These are phyloP conservation scores for Mus minutoides DNA, from an alignment of 2,797 vertebrate species.

Conservation along the genomic window DNA sequence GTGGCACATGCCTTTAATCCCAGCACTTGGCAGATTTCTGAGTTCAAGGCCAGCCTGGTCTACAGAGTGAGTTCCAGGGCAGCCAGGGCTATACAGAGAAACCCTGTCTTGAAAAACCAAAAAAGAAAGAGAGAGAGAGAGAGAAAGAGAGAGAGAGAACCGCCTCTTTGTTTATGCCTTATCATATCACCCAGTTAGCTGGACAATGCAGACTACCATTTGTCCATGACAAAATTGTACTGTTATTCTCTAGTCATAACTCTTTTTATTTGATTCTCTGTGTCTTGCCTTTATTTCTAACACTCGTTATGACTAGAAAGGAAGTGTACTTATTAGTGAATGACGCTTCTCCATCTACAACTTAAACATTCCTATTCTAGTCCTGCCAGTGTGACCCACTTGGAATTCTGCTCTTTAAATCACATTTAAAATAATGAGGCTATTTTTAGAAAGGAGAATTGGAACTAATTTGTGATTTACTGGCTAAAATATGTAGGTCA, in stretches of 20 bases:
- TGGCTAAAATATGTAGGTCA: conserved; percentile 61
- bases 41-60: no score
- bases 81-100: no score
- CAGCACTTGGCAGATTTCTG: no score
- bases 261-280: conserved; percentile 43
- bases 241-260: not conserved
- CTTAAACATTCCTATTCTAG: conserved; percentile 15
- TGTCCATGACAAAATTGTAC: not conserved
- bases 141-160: no score
- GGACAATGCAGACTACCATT: not conserved
- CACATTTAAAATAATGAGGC: conserved; percentile 32
- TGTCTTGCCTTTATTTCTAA: conserved; percentile 42
- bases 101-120: no score
- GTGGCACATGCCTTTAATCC: no score
- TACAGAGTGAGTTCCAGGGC: no score
- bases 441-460: conserved; percentile 60
- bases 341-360: not conserved
- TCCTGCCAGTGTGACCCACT: conserved; percentile 21
- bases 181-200: not conserved
- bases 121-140: no score
- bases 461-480: conserved; percentile 42
- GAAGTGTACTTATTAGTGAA: not conserved
- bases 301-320: not conserved
- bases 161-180: conserved; percentile 31
- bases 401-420: conserved; percentile 55